phyloP scores from a whole-genome alignment of 2,797 vertebrate species.

The Ibycter americanus region DNA sequence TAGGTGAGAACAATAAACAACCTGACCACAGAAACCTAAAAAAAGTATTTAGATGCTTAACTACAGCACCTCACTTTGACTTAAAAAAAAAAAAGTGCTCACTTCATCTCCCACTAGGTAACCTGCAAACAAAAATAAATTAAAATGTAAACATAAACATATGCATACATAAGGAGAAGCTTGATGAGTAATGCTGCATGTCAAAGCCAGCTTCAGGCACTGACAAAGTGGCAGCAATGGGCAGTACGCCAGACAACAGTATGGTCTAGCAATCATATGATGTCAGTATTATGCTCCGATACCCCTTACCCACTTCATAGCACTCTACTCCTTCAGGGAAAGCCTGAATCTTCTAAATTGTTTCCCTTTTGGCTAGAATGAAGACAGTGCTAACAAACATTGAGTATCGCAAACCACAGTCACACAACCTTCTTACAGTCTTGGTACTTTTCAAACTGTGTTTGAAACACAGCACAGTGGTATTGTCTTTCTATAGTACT shows the following conservation, averaged over 20 bases:
- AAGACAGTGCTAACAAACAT: background rate
- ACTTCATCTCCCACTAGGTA: background rate
- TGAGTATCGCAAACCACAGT: fast-evolving
- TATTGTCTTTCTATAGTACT: background rate
- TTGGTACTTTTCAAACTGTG: background rate
- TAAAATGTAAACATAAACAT: background rate
- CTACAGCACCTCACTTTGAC: background rate
- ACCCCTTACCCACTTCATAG: background rate
- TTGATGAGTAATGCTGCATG: background rate
- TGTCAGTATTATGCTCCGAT: background rate
- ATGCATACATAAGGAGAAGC: background rate
- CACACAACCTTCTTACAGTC: background rate
- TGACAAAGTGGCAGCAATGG: background rate
- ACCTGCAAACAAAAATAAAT: background rate
- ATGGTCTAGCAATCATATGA: background rate
- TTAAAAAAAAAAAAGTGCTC: background rate
- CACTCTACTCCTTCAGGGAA: background rate
- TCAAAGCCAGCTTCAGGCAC: background rate
- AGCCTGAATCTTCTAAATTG: background rate
- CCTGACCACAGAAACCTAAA: background rate
- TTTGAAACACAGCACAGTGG: background rate
- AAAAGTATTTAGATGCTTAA: background rate
- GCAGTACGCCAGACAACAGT: background rate
- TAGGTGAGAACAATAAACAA: background rate
- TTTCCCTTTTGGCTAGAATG: background rate